Evolutionary conservation across 2,113 vertebrate genomes (phyloP).

Genomic region (Empidonax traillii): DNA sequence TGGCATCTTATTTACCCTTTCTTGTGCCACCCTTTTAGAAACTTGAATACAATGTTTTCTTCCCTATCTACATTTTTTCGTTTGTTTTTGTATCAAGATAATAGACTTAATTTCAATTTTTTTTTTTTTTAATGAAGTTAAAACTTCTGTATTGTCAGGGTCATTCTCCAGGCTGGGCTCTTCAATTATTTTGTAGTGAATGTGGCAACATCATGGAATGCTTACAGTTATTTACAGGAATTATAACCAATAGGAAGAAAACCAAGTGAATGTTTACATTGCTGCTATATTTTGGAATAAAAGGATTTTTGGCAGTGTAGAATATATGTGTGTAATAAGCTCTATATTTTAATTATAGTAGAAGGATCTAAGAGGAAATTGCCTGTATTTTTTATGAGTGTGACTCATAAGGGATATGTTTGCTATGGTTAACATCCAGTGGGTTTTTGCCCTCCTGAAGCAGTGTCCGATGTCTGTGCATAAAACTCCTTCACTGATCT

Average conservation of each 20-base stretch:
- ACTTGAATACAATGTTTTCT: not conserved
- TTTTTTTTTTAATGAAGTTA: not conserved
- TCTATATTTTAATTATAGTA: not conserved
- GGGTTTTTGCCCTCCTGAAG: not conserved
- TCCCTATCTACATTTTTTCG: not conserved
- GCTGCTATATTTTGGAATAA: not conserved
- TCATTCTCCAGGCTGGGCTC: not conserved
- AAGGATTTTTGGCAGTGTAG: not conserved
- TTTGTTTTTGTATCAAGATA: not conserved
- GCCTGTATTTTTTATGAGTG: not conserved
- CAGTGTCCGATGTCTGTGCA: not conserved
- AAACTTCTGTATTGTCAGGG: not conserved
- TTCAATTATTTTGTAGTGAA: not conserved
- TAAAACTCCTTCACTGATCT: not conserved
- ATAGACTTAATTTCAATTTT: not conserved
- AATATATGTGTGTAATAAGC: not conserved
- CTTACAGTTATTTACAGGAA: not conserved
- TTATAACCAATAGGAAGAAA: not conserved
- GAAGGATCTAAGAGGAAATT: not conserved
- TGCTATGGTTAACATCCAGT: not conserved
- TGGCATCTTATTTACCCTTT: not conserved
- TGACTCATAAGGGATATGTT: not conserved
- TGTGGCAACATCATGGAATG: not conserved
- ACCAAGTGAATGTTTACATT: not conserved
- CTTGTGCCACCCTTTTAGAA: not conserved